A percentile compares a stretch with the other conserved stretches of the same genome.
phyloP scores from a whole-genome alignment of 2,797 vertebrate species.

The Fringilla coelebs region DNA sequence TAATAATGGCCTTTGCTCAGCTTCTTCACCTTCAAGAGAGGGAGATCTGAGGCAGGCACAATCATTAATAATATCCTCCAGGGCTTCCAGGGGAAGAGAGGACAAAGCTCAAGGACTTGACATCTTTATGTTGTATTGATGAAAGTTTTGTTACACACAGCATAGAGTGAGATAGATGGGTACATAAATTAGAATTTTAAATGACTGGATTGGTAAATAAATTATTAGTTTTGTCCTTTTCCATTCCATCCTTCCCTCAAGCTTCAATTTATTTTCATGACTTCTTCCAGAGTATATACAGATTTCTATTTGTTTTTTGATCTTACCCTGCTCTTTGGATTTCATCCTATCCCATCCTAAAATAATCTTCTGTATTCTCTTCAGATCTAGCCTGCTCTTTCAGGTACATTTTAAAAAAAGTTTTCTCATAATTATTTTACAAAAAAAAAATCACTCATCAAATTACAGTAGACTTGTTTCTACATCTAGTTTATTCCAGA shows the following conservation, averaged over 20 bases:
- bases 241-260: not conserved
- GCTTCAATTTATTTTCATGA: constrained; percentile 29
- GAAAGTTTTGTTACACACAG: constrained; percentile 13
- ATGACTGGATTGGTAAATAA: constrained; percentile 5
- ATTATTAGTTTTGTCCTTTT: constrained; percentile 32
- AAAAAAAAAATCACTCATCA: not conserved
- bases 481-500: not conserved
- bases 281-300: not conserved
- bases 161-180: not conserved
- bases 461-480: not conserved
- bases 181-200: constrained; percentile 47
- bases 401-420: not conserved
- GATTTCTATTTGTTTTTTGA: not conserved
- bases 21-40: not conserved
- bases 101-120: constrained; percentile 18
- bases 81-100: not conserved
- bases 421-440: not conserved
- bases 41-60: not conserved
- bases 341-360: not conserved
- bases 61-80: constrained; percentile 8
- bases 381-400: not conserved
- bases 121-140: not conserved
- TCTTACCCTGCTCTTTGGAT: not conserved
- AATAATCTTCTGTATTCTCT: not conserved
- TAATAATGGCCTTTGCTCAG: not conserved